Base-by-base conservation (phyloP, 2,113 vertebrate species). In the Plecturocebus donacophilus region DNA sequence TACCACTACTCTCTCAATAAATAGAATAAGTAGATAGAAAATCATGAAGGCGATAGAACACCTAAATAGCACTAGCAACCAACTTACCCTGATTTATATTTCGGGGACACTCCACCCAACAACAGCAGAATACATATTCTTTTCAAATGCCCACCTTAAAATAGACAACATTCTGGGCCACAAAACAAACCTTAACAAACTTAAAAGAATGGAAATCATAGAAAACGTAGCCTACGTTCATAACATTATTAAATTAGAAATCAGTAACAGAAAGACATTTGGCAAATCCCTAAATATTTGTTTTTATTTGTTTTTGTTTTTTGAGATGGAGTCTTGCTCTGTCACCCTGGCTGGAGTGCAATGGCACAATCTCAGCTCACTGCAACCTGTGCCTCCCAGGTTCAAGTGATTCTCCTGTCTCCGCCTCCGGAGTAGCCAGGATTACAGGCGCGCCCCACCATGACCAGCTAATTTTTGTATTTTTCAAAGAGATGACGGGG, bases 191-290 rank as follows among this genome's bases (percentile, higher is more conserved):
- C 16, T 91, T 94, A 90, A 42, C 9, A 81, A 94, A 66, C 66
- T 23, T 38, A 52, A 90, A 80, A 90, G 21, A 73, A 80, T 6
- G 75, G 35, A 94, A 82, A 91, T 52, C 32, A 58, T 42, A 42
- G 52, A 35, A 82, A 56, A 35, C n/a, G 58, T 66, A 79, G 52
- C 52, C 64, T 47, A 90, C 42, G 49, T 49, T 27, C 49, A 42
- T 58, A 70, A 64, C 19, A 68, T n/a, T 94, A 66, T 90, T 86
- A 73, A 90, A 64, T 73, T 58, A 93, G 27, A 89, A 71, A 89
- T 56, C 30, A 75, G 20, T 47, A 84, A 58, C 79, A 56, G 52
- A 75, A 92, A 80, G 30, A 42, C 27, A 87, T 71, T 12, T 73
- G 47, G 49, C 35, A 90, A 40, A 40, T 21, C 12, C 47, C 35